Conservation (phyloP, 2,113 vertebrate species). For the Catharus bicknelli region DNA sequence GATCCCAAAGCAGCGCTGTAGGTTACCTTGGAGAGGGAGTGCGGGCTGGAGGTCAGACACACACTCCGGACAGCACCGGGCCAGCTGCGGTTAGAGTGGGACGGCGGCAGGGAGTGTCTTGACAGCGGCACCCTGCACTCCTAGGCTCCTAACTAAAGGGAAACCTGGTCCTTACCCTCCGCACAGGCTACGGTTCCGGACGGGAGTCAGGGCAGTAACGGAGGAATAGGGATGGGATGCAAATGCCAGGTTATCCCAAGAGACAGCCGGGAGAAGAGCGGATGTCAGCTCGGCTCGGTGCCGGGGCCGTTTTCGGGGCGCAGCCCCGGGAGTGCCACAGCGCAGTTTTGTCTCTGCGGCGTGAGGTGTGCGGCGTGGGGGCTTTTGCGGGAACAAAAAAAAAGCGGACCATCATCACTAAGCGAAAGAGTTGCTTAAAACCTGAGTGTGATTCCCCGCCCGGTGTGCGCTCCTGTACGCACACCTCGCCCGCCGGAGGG, state of each 20-base stretch:
- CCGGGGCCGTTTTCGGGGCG: neutral
- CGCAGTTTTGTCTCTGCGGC: rapidly evolving
- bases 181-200: neutral
- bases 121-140: neutral
- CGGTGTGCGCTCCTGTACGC: neutral
- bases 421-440: neutral
- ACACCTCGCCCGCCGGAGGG: neutral
- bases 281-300: neutral
- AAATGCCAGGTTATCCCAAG: neutral
- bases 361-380: neutral
- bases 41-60: neutral
- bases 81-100: neutral
- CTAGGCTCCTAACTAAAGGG: neutral
- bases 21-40: neutral
- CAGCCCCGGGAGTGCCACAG: neutral
- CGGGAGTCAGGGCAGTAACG: neutral
- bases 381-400: neutral
- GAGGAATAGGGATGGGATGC: neutral
- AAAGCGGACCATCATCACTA: too few species aligned
- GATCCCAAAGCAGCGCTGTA: neutral
- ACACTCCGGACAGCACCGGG: neutral
- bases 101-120: neutral
- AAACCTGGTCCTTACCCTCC: too few species aligned
- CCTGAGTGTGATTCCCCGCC: rapidly evolving
- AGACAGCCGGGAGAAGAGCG: neutral